Conservation (phyloP, 2,797 vertebrate genomes). For the Psittacula derbiana region DNA sequence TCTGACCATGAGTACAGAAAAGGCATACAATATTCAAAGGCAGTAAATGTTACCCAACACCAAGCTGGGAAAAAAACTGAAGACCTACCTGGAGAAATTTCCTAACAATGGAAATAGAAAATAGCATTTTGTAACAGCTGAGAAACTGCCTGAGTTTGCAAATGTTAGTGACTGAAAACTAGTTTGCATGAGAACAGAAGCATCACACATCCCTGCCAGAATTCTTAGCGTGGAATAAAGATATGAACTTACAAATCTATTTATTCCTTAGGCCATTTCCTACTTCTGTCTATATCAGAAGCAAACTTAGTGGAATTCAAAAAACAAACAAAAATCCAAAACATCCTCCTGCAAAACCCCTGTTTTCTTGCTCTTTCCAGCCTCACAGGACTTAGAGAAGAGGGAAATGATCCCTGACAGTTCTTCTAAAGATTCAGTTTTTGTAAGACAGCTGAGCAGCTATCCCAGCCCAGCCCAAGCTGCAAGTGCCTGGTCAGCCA, state of each 20-base stretch:
- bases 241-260: not conserved
- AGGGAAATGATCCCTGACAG: not conserved
- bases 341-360: not conserved
- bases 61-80: not conserved
- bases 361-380: not conserved
- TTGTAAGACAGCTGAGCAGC: not conserved
- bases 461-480: not conserved
- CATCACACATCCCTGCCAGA: not conserved
- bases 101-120: not conserved
- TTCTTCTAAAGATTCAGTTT: not conserved
- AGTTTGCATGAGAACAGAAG: not conserved
- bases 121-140: not conserved
- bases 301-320: not conserved
- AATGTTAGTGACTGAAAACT: not conserved
- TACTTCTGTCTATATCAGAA: not conserved
- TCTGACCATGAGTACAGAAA: not conserved
- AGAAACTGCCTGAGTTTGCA: not conserved
- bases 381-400: not conserved
- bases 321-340: not conserved
- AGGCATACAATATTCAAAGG: not conserved
- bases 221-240: not conserved
- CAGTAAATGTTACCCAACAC: not conserved
- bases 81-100: not conserved
- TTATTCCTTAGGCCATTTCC: not conserved
- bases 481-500: not conserved